Evolutionary conservation across 2,113 vertebrate genomes (phyloP).

Genomic region (Microcebus tavaratra): DNA sequence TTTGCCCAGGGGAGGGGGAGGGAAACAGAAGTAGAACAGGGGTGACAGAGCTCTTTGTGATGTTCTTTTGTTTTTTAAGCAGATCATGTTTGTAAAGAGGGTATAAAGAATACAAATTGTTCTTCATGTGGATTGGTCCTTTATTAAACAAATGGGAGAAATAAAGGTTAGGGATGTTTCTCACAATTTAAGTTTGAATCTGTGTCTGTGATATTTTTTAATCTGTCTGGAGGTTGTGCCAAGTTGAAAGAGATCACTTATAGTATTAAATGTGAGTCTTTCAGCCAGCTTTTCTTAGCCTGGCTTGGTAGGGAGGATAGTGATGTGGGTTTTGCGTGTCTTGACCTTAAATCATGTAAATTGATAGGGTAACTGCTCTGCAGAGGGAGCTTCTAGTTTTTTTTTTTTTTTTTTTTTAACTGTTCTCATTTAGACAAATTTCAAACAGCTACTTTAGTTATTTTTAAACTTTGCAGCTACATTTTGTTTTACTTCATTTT

Average conservation of each 20-base stretch:
- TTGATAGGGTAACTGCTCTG: background rate
- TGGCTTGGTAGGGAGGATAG: background rate
- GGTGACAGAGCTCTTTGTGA: background rate
- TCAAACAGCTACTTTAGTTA: conserved; percentile 33
- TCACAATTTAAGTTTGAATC: conserved; percentile 7
- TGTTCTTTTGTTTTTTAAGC: background rate
- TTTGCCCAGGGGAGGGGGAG: background rate
- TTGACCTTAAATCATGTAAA: background rate
- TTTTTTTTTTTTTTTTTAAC: background rate
- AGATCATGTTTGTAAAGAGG: conserved; percentile 7
- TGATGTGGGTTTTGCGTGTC: background rate
- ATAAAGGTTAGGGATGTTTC: background rate
- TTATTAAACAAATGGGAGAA: background rate
- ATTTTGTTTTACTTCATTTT: conserved; percentile 57
- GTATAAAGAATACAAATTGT: background rate
- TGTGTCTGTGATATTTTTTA: background rate
- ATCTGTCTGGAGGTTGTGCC: background rate
- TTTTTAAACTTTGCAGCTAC: conserved; percentile 55
- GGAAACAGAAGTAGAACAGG: background rate
- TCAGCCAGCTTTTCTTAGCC: background rate
- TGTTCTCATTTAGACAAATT: conserved; percentile 17
- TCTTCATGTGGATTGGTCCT: background rate
- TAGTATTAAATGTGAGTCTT: conserved; percentile 22
- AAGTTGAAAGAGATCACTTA: conserved; percentile 1
- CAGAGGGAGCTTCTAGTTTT: background rate